phyloP scores from a whole-genome alignment of 2,113 vertebrate species.

The Datnioides undecimradiatus region DNA sequence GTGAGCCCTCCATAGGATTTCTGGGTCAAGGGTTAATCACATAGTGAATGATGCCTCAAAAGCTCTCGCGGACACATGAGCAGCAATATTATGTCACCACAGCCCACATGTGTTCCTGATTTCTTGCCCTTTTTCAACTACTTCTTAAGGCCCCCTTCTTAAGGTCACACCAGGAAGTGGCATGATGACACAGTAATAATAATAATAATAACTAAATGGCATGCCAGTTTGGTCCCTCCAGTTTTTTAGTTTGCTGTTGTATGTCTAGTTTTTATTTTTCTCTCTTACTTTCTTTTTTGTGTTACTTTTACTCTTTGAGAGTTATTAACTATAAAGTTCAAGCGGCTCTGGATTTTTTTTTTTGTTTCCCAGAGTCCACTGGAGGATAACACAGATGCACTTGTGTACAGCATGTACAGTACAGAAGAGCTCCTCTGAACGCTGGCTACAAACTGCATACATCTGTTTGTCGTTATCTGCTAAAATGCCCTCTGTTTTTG shows the following conservation, averaged over 20 bases:
- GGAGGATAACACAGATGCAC: background rate
- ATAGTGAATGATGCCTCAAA: background rate
- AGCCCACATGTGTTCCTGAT: background rate
- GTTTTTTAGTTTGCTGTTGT: background rate
- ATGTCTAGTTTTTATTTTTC: background rate
- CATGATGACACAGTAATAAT: no score
- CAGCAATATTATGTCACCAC: background rate
- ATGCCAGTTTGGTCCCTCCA: no score
- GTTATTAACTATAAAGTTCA: background rate
- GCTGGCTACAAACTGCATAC: conserved; percentile 12
- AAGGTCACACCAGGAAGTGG: background rate
- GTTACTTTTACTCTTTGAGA: background rate
- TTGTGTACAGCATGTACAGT: background rate
- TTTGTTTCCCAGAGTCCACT: background rate
- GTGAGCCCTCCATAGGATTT: background rate
- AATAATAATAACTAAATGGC: no score
- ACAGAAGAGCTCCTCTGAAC: conserved; percentile 3
- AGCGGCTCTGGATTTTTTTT: background rate
- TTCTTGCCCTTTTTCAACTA: background rate
- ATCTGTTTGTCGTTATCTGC: conserved; percentile 40
- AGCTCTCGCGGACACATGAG: background rate
- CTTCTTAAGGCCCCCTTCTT: no score
- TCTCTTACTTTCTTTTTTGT: background rate
- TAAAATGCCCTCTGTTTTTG: conserved; percentile 18
- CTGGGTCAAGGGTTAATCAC: background rate